Evolutionary conservation across 2,113 vertebrate genomes (phyloP).

Genomic region (Parotia lawesii): DNA sequence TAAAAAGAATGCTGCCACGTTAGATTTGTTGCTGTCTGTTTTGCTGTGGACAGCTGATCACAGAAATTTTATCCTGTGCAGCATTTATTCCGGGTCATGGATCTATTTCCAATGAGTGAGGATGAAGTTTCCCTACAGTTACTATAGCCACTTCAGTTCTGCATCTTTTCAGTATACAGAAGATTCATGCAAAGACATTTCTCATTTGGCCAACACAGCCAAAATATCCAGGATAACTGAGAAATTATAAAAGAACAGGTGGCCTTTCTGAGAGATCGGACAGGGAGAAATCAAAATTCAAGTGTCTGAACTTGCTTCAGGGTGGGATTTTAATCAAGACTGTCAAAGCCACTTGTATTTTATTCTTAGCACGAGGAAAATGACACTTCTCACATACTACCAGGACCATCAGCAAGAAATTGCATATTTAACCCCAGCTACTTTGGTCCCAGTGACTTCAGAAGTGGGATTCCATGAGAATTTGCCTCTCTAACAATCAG

Average conservation of each 20-base stretch:
- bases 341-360: background rate
- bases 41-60: background rate
- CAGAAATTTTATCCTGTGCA: background rate
- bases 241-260: background rate
- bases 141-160: background rate
- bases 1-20: background rate
- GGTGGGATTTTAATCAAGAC: background rate
- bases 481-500: background rate
- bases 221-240: background rate
- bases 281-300: background rate
- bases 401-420: background rate
- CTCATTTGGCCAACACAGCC: background rate
- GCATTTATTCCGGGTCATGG: background rate
- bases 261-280: background rate
- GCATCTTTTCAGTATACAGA: background rate
- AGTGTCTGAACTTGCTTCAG: background rate
- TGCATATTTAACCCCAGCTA: background rate
- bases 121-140: background rate
- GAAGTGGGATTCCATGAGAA: background rate
- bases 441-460: background rate
- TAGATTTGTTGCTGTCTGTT: background rate
- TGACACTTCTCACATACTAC: background rate
- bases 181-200: background rate
- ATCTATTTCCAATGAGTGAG: background rate
- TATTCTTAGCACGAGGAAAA: background rate